Conservation (phyloP, 2,888 invertebrate genomes). For the Timandra comae region DNA sequence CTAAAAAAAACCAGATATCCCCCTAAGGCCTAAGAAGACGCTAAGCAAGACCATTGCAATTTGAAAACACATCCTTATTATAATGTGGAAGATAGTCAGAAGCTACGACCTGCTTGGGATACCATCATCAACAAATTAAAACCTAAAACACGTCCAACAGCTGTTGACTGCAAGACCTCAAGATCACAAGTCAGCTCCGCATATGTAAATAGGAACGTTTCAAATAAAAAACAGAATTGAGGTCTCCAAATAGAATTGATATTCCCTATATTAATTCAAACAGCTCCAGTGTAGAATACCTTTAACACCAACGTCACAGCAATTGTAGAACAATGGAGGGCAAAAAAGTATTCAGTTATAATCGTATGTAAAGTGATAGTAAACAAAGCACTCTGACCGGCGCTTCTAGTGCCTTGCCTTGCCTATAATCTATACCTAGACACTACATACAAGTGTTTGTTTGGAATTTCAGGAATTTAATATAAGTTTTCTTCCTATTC, state of each 20-base stretch:
- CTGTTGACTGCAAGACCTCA: not conserved
- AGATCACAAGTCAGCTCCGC: no score
- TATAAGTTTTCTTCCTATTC: not conserved
- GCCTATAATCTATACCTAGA: not conserved
- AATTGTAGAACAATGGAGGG: constrained; percentile 11
- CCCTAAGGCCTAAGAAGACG: no score
- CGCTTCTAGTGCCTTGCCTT: constrained; percentile 2
- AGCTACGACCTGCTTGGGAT: no score
- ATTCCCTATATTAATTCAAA: not conserved
- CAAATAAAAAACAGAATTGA: no score
- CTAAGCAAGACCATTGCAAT: no score
- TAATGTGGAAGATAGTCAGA: no score
- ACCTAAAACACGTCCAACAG: no score
- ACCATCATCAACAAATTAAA: no score
- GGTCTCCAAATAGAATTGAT: not conserved
- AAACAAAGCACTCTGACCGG: constrained; percentile 12
- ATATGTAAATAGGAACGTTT: no score
- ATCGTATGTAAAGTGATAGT: constrained; percentile 11
- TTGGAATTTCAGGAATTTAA: not conserved
- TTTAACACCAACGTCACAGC: constrained; percentile 1
- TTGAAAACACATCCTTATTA: no score
- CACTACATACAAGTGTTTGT: not conserved
- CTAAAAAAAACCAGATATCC: no score
- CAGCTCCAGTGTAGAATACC: not conserved
- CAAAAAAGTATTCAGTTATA: constrained; percentile 11